Evolutionary conservation across 2,888 invertebrate species (phyloP).

Genomic region (Liodrosophila aerea): DNA sequence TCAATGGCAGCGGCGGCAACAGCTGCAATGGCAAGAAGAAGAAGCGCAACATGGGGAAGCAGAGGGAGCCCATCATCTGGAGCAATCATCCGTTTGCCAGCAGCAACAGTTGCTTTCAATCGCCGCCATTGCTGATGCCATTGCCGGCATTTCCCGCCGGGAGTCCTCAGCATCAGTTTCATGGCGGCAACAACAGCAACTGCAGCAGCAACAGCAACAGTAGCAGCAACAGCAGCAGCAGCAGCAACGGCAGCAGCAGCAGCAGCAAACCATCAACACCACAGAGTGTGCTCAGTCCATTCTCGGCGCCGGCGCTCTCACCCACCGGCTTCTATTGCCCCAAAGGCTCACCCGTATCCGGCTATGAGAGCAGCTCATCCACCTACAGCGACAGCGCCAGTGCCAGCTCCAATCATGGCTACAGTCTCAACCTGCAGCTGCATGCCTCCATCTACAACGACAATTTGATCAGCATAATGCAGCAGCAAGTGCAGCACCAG

Average conservation of each 20-base stretch:
- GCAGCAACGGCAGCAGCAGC: constrained; percentile 24
- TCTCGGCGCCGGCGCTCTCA: constrained; percentile 68
- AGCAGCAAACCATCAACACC: constrained; percentile 53
- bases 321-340: constrained; percentile 82
- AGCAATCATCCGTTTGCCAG: constrained; percentile 74
- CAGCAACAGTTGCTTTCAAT: constrained; percentile 69
- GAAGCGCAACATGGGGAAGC: constrained; percentile 51
- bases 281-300: constrained; percentile 68
- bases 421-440: constrained; percentile 84
- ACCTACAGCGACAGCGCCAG: constrained; percentile 81
- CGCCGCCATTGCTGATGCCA: constrained; percentile 55
- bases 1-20: constrained; percentile 16
- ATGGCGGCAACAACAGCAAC: constrained; percentile 35
- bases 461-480: constrained; percentile 79
- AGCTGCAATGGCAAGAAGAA: constrained; percentile 37
- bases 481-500: constrained; percentile 69
- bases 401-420: constrained; percentile 75
- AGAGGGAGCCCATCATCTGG: constrained; percentile 80
- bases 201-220: constrained; percentile 22
- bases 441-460: constrained; percentile 84
- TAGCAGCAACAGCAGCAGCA: constrained; percentile 16
- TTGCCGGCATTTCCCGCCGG: constrained; percentile 73
- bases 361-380: constrained; percentile 82
- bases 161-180: constrained; percentile 77
- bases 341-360: constrained; percentile 82